Evolutionary conservation across 2,113 vertebrate genomes (phyloP).

Genomic region (Muntiacus reevesi): DNA sequence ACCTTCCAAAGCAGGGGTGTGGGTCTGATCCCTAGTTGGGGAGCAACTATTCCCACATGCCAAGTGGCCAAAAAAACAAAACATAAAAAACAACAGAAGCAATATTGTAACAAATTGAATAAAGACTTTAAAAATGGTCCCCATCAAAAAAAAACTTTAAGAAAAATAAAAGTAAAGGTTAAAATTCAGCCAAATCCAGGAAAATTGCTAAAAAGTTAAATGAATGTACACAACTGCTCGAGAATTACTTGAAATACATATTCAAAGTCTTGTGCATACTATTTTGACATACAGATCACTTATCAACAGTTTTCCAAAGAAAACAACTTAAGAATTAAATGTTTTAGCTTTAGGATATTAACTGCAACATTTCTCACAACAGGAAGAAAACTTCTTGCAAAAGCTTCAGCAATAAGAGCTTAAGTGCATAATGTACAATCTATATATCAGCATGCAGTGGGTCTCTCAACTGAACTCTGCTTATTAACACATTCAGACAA

Average conservation of each 20-base stretch:
- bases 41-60: not conserved
- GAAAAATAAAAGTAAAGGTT: not conserved
- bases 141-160: not conserved
- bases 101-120: not conserved
- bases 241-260: not conserved
- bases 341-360: slow-evolving; percentile 40
- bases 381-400: not conserved
- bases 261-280: not conserved
- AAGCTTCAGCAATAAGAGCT: not conserved
- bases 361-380: not conserved
- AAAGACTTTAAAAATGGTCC: not conserved
- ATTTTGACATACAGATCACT: not conserved
- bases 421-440: not conserved
- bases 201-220: not conserved
- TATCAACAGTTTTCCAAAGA: slow-evolving; percentile 1
- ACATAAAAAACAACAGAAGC: not conserved
- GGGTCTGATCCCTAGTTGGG: not conserved
- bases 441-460: not conserved
- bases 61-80: not conserved
- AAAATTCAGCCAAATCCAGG: not conserved
- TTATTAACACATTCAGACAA: not conserved
- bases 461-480: not conserved
- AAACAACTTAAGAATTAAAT: slow-evolving; percentile 2
- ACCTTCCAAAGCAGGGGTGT: not conserved
- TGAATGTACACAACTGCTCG: not conserved